Evolutionary conservation across 2,888 invertebrate species (phyloP).

Genomic region (Drosophila hamatofila): DNA sequence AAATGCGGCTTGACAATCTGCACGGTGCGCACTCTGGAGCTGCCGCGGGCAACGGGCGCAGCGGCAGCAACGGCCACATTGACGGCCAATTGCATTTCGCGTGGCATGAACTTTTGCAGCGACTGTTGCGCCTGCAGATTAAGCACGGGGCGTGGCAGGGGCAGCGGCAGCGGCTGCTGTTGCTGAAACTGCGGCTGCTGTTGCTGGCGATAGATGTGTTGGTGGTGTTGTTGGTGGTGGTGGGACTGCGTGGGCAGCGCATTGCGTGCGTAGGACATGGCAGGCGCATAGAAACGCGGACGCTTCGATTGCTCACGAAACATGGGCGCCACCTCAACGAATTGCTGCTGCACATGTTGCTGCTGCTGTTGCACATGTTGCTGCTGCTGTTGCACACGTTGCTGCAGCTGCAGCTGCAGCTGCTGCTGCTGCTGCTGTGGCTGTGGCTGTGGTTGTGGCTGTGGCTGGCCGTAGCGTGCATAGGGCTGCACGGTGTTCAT

Average conservation of each 20-base stretch:
- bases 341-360: slow-evolving; percentile 44
- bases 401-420: slow-evolving; percentile 38
- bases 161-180: slow-evolving; percentile 10
- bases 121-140: slow-evolving; percentile 64
- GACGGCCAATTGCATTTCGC: slow-evolving; percentile 70
- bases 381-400: slow-evolving; percentile 31
- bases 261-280: slow-evolving; percentile 62
- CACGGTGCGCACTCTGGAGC: slow-evolving; percentile 78
- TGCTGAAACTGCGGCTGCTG: slow-evolving; percentile 28
- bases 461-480: slow-evolving; percentile 72
- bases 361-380: slow-evolving; percentile 41
- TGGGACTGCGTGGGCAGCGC: slow-evolving; percentile 56
- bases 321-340: slow-evolving; percentile 68
- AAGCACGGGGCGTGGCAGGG: slow-evolving; percentile 26
- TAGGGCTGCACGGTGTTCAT: slow-evolving; percentile 77
- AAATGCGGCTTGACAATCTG: slow-evolving; percentile 76
- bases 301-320: slow-evolving; percentile 67
- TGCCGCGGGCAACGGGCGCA: slow-evolving; percentile 49
- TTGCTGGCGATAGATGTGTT: slow-evolving; percentile 23
- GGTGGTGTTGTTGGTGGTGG: slow-evolving; percentile 31
- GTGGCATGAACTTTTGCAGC: slow-evolving; percentile 75
- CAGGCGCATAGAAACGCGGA: slow-evolving; percentile 71
- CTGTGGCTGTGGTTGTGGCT: slow-evolving; percentile 38
- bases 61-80: slow-evolving; percentile 66
- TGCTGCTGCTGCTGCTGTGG: slow-evolving; percentile 36